A percentile compares a stretch with the other conserved stretches of the same genome.
These are phyloP conservation scores for Malurus leucopterus DNA, from an alignment of 2,797 vertebrate species.

Conservation along the genomic window DNA sequence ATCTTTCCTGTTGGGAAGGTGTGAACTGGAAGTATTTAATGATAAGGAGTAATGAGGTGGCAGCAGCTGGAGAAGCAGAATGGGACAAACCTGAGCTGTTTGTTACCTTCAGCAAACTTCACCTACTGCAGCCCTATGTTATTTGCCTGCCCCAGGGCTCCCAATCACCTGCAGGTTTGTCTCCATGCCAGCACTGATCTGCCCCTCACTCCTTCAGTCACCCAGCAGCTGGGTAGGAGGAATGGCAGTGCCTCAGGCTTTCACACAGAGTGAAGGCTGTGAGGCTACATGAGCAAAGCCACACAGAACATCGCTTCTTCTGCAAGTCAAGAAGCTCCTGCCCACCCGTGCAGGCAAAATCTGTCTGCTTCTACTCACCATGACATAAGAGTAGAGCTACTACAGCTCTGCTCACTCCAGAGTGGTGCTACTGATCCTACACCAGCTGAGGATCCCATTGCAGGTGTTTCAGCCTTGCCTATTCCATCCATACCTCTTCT, in stretches of 20 bases:
- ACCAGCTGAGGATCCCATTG: background rate
- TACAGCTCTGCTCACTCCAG: background rate
- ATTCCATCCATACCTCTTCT: background rate
- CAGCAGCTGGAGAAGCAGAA: background rate
- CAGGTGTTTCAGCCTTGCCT: background rate
- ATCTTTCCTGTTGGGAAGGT: background rate
- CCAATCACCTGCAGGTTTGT: background rate
- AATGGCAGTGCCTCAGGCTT: background rate
- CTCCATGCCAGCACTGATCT: background rate
- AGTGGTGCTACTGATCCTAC: background rate
- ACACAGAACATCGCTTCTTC: background rate
- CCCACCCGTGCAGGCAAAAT: background rate
- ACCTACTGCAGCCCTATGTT: rapidly evolving
- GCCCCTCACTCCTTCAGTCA: background rate
- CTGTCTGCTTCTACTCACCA: background rate
- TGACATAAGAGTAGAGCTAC: background rate
- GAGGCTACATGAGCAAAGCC: rapidly evolving
- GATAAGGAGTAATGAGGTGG: background rate
- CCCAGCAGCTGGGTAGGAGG: rapidly evolving
- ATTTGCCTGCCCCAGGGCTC: background rate
- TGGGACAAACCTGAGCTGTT: background rate
- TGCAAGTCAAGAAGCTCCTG: background rate
- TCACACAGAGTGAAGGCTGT: background rate
- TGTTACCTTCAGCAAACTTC: background rate
- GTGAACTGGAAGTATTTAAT: background rate